phyloP scores from a whole-genome alignment of 2,797 vertebrate species.

The Eidolon dupreanum region DNA sequence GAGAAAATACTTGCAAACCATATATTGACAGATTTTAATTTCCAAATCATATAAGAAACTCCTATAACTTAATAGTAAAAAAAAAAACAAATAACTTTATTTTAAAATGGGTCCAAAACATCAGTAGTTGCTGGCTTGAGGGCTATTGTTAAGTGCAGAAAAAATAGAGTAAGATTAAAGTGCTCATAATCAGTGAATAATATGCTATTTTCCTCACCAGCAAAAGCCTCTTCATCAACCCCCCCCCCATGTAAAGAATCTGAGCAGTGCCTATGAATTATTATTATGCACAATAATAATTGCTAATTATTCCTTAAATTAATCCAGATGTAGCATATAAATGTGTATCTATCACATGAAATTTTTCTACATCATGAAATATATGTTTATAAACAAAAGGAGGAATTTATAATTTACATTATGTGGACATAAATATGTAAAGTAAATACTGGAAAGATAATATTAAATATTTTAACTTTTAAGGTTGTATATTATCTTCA shows the following conservation, averaged over 20 bases:
- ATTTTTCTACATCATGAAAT: not conserved
- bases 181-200: not conserved
- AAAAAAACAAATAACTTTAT: not conserved
- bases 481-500: not conserved
- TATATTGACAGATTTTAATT: not conserved
- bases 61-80: not conserved
- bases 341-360: not conserved
- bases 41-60: not conserved
- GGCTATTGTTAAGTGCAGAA: not conserved
- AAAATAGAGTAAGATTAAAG: not conserved
- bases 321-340: not conserved
- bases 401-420: not conserved
- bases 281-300: not conserved
- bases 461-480: not conserved
- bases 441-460: not conserved
- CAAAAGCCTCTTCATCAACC: not conserved
- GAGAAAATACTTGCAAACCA: not conserved
- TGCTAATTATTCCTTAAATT: not conserved
- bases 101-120: not conserved
- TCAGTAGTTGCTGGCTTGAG: not conserved
- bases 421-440: not conserved
- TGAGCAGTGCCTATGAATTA: not conserved
- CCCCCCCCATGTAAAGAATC: not conserved
- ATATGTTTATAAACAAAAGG: not conserved
- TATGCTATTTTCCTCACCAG: not conserved